Conservation (phyloP, 2,797 vertebrate genomes). For the Lagodon rhomboides region DNA sequence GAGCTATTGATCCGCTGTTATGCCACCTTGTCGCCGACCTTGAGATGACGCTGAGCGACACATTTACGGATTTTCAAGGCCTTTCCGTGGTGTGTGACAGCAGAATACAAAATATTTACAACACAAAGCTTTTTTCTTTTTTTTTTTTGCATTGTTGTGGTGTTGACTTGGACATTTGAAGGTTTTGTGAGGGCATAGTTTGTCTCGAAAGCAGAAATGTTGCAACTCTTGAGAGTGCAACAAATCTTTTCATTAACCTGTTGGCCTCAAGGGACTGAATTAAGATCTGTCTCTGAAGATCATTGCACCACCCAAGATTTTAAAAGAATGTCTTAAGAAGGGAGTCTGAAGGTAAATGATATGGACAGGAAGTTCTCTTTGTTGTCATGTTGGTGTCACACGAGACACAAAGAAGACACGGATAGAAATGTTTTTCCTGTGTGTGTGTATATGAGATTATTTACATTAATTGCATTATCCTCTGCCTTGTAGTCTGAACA, state of each 20-base stretch:
- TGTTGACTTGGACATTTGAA: not conserved
- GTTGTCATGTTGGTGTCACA: not conserved
- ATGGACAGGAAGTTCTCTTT: not conserved
- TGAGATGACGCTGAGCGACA: constrained; percentile 8
- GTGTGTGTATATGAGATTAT: not conserved
- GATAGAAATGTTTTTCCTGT: not conserved
- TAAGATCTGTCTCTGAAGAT: not conserved
- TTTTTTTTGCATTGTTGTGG: not conserved
- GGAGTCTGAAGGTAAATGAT: not conserved
- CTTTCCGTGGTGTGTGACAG: not conserved
- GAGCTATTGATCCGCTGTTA: constrained; percentile 40
- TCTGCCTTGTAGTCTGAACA: constrained; percentile 30
- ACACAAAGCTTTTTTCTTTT: not conserved
- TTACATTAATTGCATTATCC: constrained; percentile 25
- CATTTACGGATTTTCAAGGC: constrained; percentile 28
- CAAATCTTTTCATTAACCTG: constrained; percentile 21
- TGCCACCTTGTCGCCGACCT: constrained; percentile 12
- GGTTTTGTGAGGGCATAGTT: not conserved
- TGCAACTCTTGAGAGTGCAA: constrained; percentile 1
- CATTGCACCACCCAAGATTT: not conserved
- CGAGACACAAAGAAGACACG: not conserved
- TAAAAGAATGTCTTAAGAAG: not conserved
- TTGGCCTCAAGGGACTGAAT: not conserved
- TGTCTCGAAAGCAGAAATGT: not conserved
- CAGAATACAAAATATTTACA: constrained; percentile 12